These are phyloP conservation scores for Apodemus agrarius DNA, from an alignment of 2,797 vertebrate genomes.

Conservation along the genomic window DNA sequence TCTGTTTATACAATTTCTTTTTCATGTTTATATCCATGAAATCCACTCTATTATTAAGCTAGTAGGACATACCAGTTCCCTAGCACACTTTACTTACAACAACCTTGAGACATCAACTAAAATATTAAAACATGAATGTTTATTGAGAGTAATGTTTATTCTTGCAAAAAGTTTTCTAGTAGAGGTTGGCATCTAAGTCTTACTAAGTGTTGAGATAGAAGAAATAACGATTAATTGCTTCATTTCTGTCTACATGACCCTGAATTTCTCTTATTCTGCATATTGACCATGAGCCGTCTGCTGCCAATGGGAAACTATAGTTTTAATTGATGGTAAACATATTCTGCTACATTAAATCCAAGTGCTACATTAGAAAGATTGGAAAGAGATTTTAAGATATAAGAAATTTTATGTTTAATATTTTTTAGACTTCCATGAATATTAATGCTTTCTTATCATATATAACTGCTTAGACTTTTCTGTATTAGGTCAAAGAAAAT, in stretches of 20 bases:
- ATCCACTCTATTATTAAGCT: background rate
- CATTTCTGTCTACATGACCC: background rate
- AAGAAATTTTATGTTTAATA: background rate
- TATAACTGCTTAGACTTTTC: slow-evolving; percentile 1
- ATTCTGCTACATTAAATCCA: background rate
- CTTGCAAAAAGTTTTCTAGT: background rate
- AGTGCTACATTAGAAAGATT: background rate
- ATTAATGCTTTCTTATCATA: background rate
- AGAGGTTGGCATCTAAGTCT: background rate
- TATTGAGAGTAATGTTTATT: background rate
- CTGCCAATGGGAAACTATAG: background rate
- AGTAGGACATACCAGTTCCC: background rate
- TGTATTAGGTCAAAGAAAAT: background rate
- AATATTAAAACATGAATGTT: background rate
- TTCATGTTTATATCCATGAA: background rate
- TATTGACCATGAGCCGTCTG: background rate
- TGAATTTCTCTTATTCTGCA: background rate
- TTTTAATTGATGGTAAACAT: background rate
- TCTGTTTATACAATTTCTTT: slow-evolving; percentile 5
- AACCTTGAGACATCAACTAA: background rate
- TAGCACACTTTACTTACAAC: background rate
- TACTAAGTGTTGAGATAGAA: background rate
- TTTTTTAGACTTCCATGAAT: background rate
- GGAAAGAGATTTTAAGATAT: background rate
- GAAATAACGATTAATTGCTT: background rate